Conservation (phyloP, 2,113 vertebrate genomes). For the Pan troglodytes region NHGRI_mPanTro3-v2.1_pri NC_072404.2:105353501-105354000, state of each 20-base stretch:
- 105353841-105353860: not conserved
- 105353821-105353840: not conserved
- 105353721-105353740: not conserved
- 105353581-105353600: not conserved
- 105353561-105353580: not conserved
- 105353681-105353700: not conserved
- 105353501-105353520: not conserved
- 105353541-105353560: not conserved
- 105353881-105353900: not conserved
- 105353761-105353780: not conserved
- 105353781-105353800: not conserved
- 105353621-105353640: not conserved
- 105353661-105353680: not conserved
- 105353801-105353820: not conserved
- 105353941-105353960: slow-evolving; percentile 7
- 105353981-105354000: not conserved
- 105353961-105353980: not conserved
- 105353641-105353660: not conserved
- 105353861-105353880: not conserved
- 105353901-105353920: not conserved
- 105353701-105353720: not conserved
- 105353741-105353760: not conserved
- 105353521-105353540: not conserved
- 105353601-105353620: not conserved
- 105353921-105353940: not conserved